These are phyloP conservation scores for Odontomachus brunneus DNA, from an alignment of 1,140 invertebrate species.

Conservation along the genomic window DNA sequence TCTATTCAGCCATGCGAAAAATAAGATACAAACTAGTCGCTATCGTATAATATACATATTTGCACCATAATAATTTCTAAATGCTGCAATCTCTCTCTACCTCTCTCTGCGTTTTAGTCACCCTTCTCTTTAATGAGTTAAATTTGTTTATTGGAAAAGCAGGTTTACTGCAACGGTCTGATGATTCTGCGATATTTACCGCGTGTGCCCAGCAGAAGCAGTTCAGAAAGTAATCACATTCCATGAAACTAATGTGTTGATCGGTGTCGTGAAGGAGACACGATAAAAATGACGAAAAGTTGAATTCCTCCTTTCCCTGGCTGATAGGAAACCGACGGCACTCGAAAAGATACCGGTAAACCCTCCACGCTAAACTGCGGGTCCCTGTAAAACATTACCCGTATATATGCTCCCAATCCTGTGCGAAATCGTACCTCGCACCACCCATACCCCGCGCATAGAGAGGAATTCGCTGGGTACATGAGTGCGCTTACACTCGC, in stretches of 20 bases:
- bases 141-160: too few species aligned
- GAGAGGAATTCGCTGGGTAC: constrained; percentile 41
- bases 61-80: too few species aligned
- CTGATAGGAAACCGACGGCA: neutral
- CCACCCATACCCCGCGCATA: neutral
- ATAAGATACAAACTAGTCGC: too few species aligned
- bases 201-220: neutral
- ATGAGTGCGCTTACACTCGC: neutral
- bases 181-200: neutral
- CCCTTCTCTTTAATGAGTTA: too few species aligned
- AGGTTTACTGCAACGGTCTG: neutral
- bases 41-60: too few species aligned
- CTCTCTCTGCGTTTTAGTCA: too few species aligned
- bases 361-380: constrained; percentile 62
- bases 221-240: neutral
- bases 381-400: constrained; percentile 48
- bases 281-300: neutral
- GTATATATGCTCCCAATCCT: constrained; percentile 62
- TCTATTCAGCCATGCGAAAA: too few species aligned
- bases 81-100: too few species aligned
- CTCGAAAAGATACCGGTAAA: constrained; percentile 32
- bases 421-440: neutral
- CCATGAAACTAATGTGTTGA: neutral
- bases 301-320: neutral
- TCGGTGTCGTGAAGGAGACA: neutral